Base-by-base conservation (phyloP, 2,888 invertebrate genomes). In the Boloria selene region DNA sequence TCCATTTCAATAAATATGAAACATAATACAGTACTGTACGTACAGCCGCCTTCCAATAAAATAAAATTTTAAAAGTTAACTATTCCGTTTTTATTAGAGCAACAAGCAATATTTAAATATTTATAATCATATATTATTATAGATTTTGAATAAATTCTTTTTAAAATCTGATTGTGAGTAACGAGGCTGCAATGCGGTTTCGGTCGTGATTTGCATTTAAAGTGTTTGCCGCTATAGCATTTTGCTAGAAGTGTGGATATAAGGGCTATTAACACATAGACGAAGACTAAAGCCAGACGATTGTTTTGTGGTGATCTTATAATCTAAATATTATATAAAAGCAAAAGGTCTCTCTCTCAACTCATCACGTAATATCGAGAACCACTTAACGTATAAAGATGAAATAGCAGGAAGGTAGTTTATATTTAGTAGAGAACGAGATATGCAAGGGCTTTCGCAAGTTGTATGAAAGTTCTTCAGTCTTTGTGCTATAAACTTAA, bases 171-270 rank as follows among this genome's bases (percentile, higher is more conserved):
- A 38, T 75, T 74, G 68, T 74, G 74, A 68, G 76, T 77, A 75
- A 75, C 74, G 75, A 72, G 75, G 71, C 74, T 76, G 77, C 77
- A 76, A 73, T 74, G 79, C 80, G 73, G 71, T 76, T 72, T 77
- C 79, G 72, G 72, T 73, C 75, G 72, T 75, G 77, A 87, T 87
- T 87, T 87, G 83, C 87, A 87, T 87, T 79, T 84, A 83, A 84
- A 87, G 83, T 79, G 80, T 82, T 77, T 81, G 80, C 79, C 77
- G 75, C 79, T 79, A 78, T 77, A 74, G 73, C 78, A 76, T 78
- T 79, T 80, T 79, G 79, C 72, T 75, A 69, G 69, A 70, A 71
- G 55, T 64, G 52, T 67, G 64, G 64, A 64, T 67, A 61, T 68
- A 60, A 64, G n/a, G 16, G 64, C 66, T 60, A 50, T 51, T 38